Percentiles rank a stretch among this genome's conserved stretches.
These are phyloP conservation scores for Sus cebifrons DNA, from an alignment of 2,797 vertebrate genomes.

Conservation along the genomic window DNA sequence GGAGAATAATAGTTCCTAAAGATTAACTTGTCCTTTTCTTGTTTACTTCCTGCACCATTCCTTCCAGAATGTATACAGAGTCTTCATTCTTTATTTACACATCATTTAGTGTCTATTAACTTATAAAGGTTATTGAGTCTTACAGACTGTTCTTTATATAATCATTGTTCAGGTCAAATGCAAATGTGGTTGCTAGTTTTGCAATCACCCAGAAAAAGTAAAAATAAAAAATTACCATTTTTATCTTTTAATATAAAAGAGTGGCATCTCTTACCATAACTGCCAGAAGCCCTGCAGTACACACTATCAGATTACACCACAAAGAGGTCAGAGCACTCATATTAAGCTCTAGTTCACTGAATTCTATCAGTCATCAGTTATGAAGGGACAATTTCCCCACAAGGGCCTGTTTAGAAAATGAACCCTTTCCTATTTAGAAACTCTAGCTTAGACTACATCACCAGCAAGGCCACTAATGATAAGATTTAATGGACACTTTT, in stretches of 20 bases:
- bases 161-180: constrained; percentile 59
- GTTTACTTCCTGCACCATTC: neutral
- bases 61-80: neutral
- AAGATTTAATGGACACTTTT: constrained; percentile 80
- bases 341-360: constrained; percentile 76
- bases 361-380: constrained; percentile 81
- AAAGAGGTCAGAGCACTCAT: constrained; percentile 73
- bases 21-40: neutral
- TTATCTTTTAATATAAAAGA: constrained; percentile 81
- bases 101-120: constrained; percentile 65
- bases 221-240: constrained; percentile 64
- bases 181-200: constrained; percentile 69
- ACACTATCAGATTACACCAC: constrained; percentile 58
- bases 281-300: constrained; percentile 42
- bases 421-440: constrained; percentile 63
- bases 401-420: constrained; percentile 81
- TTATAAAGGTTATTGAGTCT: constrained; percentile 69
- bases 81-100: constrained; percentile 58
- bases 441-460: constrained; percentile 64
- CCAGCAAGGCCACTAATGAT: constrained; percentile 70
- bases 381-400: constrained; percentile 69
- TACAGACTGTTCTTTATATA: constrained; percentile 32
- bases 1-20: neutral
- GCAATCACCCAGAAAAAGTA: constrained; percentile 57
- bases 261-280: constrained; percentile 58